Evolutionary conservation across 92 coral and sea anemone genomes (phyloP).

Genomic region (Bergia puertoricense): DNA sequence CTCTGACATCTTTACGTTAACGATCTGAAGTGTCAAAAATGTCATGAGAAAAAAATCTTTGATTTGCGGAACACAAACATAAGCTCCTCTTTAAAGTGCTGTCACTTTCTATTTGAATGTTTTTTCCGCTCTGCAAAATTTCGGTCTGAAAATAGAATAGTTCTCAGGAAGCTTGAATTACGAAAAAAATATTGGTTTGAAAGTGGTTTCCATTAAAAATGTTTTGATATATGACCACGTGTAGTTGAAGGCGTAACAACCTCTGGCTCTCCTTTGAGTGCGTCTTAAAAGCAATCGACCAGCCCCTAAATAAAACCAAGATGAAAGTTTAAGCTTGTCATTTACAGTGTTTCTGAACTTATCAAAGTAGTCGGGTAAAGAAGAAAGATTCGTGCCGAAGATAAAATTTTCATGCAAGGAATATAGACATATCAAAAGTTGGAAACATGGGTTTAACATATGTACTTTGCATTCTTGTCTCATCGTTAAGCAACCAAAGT

Average conservation of each 20-base stretch:
- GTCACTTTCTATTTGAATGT: conserved; percentile 7
- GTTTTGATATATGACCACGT: neutral
- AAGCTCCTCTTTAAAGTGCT: neutral
- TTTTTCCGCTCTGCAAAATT: conserved; percentile 23
- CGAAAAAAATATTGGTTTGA: conserved; percentile 32
- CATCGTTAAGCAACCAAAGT: neutral
- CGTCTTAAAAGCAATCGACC: neutral
- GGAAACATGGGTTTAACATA: neutral
- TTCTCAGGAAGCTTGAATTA: conserved; percentile 24
- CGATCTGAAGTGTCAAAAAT: neutral
- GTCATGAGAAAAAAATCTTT: neutral
- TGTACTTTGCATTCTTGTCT: neutral
- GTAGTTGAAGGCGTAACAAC: neutral
- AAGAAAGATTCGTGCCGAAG: neutral
- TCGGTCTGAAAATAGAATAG: conserved; percentile 17
- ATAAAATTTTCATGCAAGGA: neutral
- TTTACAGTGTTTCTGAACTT: neutral
- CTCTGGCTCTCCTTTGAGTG: neutral
- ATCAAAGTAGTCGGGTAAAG: neutral
- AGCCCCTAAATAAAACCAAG: neutral
- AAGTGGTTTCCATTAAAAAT: neutral
- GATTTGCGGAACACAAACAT: neutral
- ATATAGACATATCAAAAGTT: neutral
- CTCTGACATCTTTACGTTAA: too few species aligned
- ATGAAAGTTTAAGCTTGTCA: neutral